A percentile compares a stretch with the other conserved stretches of the same genome.
Evolutionary conservation across 1,140 invertebrate genomes (phyloP).

Genomic region (Tribolium madens): DNA sequence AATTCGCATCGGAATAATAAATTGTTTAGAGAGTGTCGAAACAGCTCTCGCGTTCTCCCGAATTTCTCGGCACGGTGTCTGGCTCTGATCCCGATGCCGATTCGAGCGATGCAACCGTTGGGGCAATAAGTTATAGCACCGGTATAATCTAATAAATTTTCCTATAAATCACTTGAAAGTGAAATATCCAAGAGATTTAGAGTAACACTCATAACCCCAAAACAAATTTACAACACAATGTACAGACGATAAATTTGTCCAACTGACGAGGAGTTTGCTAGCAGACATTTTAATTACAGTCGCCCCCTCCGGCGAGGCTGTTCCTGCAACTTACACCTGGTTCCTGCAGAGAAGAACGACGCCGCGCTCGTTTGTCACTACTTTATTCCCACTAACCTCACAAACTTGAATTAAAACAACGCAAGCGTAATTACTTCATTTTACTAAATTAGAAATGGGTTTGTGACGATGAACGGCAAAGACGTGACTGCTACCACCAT

Average conservation of each 20-base stretch:
- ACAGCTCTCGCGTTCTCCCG: not conserved
- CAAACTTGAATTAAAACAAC: slow-evolving; percentile 42
- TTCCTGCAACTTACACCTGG: slow-evolving; percentile 54
- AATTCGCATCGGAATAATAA: slow-evolving; percentile 17
- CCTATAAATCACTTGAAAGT: slow-evolving; percentile 53
- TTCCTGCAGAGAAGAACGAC: slow-evolving; percentile 49
- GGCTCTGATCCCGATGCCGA: slow-evolving; percentile 19
- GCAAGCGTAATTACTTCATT: slow-evolving; percentile 31
- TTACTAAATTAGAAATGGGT: slow-evolving; percentile 21
- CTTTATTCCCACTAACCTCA: slow-evolving; percentile 40
- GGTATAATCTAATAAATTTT: slow-evolving; percentile 49
- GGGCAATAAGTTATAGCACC: slow-evolving; percentile 24
- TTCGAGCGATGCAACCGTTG: slow-evolving; percentile 6
- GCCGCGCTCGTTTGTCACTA: slow-evolving; percentile 50
- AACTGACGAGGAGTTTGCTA: slow-evolving; percentile 59
- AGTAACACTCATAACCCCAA: slow-evolving; percentile 60
- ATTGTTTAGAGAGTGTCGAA: slow-evolving; percentile 29
- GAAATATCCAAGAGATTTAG: slow-evolving; percentile 58
- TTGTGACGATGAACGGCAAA: not conserved
- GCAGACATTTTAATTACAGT: slow-evolving; percentile 62
- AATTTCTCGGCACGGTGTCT: slow-evolving; percentile 28
- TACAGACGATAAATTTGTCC: slow-evolving; percentile 61
- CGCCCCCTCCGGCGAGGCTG: slow-evolving; percentile 45
- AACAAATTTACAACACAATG: slow-evolving; percentile 61
- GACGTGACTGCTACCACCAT: too few species aligned